These are phyloP conservation scores for Phoebastria nigripes DNA, from an alignment of 2,797 vertebrate genomes.

Conservation along the genomic window DNA sequence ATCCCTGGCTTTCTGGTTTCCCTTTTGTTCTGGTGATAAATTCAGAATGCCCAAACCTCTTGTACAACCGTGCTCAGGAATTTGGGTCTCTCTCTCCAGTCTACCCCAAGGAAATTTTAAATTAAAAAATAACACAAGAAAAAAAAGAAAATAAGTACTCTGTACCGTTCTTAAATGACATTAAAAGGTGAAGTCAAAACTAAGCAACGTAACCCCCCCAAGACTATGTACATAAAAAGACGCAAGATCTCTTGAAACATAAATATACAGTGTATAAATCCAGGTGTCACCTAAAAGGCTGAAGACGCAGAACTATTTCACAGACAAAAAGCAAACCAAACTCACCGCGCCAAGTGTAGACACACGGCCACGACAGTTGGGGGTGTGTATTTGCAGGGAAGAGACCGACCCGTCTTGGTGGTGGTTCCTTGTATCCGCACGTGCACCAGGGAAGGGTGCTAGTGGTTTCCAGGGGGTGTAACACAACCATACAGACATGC, in stretches of 20 bases:
- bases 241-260: background rate
- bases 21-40: background rate
- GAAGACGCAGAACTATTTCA: constrained; percentile 22
- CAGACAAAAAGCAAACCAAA: constrained; percentile 43
- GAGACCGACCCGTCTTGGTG: fast-evolving
- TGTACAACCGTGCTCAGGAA: background rate
- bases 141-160: background rate
- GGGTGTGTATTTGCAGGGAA: background rate
- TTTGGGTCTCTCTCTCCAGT: background rate
- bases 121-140: background rate
- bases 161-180: background rate
- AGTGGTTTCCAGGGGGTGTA: background rate
- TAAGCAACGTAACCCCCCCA: background rate
- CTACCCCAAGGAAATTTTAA: background rate
- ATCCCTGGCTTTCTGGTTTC: background rate
- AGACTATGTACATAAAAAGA: constrained; percentile 52
- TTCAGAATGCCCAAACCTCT: background rate
- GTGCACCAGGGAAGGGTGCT: background rate
- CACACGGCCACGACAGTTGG: background rate
- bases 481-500: background rate
- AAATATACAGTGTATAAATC: constrained; percentile 52
- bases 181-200: background rate
- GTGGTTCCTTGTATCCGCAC: fast-evolving
- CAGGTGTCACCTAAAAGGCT: background rate
- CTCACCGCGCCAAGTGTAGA: background rate